Evolutionary conservation across 2,888 invertebrate genomes (phyloP).

Genomic region (Plebejus melissa): DNA sequence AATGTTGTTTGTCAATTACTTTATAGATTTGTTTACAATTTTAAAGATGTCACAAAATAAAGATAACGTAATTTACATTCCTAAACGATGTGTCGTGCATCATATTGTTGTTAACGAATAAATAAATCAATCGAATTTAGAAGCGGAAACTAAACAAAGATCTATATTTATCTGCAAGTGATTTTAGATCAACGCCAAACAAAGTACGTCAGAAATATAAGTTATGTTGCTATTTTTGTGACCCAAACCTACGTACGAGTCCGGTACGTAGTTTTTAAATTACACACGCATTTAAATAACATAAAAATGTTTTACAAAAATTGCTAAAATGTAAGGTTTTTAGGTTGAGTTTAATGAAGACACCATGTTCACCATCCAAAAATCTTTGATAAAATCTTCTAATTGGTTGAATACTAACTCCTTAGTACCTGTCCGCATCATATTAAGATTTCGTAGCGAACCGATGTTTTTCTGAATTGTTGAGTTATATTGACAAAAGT

Average conservation of each 20-base stretch:
- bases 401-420: too few species aligned
- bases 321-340: too few species aligned
- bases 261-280: neutral
- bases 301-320: neutral
- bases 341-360: too few species aligned
- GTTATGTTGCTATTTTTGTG: neutral
- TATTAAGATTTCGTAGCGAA: neutral
- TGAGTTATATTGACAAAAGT: constrained; percentile 9
- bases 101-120: constrained; percentile 45
- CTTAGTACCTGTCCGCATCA: too few species aligned
- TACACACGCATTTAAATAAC: neutral
- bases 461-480: neutral
- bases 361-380: too few species aligned
- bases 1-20: constrained; percentile 21
- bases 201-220: constrained; percentile 47
- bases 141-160: constrained; percentile 55
- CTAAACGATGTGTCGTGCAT: constrained; percentile 40
- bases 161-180: constrained; percentile 54
- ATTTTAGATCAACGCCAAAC: constrained; percentile 50
- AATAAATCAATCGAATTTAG: constrained; percentile 48
- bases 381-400: too few species aligned
- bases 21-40: constrained; percentile 1
- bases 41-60: constrained; percentile 56
- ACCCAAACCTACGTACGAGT: neutral
- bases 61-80: constrained; percentile 38